phyloP scores from a whole-genome alignment of 2,888 invertebrate genomes.

The Tholera decimalis region DNA sequence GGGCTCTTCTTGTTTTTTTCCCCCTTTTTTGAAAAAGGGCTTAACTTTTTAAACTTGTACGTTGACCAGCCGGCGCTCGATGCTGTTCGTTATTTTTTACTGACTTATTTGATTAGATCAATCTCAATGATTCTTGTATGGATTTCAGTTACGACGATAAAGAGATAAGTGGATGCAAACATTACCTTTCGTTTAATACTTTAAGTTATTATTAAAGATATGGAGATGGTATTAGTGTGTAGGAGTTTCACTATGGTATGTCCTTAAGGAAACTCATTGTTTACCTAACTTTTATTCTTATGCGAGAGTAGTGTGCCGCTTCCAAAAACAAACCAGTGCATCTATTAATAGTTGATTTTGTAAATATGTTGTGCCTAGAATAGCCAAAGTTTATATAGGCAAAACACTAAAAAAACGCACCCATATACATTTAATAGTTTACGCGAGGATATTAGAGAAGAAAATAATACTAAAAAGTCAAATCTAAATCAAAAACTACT shows the following conservation, averaged over 20 bases:
- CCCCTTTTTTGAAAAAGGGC: constrained; percentile 83
- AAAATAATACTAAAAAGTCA: no score
- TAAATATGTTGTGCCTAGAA: no score
- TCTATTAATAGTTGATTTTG: no score
- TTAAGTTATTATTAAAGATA: constrained; percentile 62
- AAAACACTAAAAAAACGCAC: no score
- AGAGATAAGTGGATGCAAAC: constrained; percentile 84
- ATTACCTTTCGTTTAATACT: constrained; percentile 67
- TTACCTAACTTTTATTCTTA: background rate
- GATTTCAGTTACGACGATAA: constrained; percentile 88
- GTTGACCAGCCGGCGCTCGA: constrained; percentile 84
- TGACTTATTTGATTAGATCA: constrained; percentile 89
- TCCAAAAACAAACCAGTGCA: background rate
- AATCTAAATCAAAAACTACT: no score
- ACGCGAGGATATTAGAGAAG: no score
- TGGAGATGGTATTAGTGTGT: constrained; percentile 10
- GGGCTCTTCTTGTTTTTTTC: constrained; percentile 82
- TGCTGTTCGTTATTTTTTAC: constrained; percentile 87
- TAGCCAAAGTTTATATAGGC: no score
- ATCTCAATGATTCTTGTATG: constrained; percentile 89
- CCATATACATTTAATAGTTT: no score
- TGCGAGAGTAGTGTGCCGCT: no score
- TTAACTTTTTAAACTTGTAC: constrained; percentile 89
- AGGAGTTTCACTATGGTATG: background rate
- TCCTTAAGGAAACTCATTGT: background rate